Conservation (phyloP, 2,888 invertebrate genomes). For the Melitaea athalia region DNA sequence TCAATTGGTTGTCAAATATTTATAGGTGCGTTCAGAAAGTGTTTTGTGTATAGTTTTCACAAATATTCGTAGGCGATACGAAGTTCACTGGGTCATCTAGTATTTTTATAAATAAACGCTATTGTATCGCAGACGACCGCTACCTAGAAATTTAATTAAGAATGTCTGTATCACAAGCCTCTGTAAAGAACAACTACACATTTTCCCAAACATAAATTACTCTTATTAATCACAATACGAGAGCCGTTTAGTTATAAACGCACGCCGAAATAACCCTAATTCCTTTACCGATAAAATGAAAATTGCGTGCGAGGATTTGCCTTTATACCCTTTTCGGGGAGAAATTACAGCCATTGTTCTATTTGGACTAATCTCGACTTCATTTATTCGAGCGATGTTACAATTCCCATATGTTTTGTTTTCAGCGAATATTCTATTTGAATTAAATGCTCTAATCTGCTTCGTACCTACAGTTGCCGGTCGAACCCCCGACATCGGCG, state of each 20-base stretch:
- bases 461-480: conserved; percentile 8
- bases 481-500: neutral
- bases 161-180: neutral
- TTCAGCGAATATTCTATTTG: conserved; percentile 30
- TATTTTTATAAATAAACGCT: neutral
- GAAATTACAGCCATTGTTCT: conserved; percentile 33
- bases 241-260: conserved; percentile 6
- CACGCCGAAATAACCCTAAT: conserved; percentile 25
- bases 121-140: neutral
- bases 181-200: neutral
- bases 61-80: too few species aligned
- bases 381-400: conserved; percentile 26
- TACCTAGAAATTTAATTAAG: neutral
- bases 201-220: conserved; percentile 11
- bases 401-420: conserved; percentile 32
- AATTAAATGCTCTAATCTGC: conserved; percentile 28
- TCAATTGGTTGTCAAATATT: too few species aligned
- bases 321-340: conserved; percentile 11
- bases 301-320: conserved; percentile 16
- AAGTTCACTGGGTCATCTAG: too few species aligned
- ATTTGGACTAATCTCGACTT: conserved; percentile 29
- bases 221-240: conserved; percentile 14
- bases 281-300: conserved; percentile 14
- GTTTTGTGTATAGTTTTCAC: too few species aligned
- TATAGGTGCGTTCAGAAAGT: too few species aligned